Base-by-base conservation (phyloP, 2,888 invertebrate species). In the Acanthosepion esculentum region DNA sequence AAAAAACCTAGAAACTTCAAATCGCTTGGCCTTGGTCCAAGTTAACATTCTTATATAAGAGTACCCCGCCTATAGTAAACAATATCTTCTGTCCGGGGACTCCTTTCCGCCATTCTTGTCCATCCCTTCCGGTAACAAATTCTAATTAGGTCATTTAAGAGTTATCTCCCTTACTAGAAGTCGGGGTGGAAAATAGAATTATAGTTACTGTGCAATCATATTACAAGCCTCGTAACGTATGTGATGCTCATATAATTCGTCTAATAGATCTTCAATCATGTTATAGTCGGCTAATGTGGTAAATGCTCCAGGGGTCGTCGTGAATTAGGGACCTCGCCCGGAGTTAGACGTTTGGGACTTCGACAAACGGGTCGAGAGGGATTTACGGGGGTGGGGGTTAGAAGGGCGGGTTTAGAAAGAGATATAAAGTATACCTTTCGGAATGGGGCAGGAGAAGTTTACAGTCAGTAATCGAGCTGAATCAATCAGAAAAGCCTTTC, bases 61-160 rank as follows among this genome's bases (percentile, higher is more conserved):
- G 33, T 78, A 15, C 33, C 15, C 33, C 2, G 78, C 12, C 78
- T 78, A 29, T 78, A 29, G 78, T n/a, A 78, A 78, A n/a, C n/a
- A n/a, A 7, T n/a, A 15, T 5, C 15, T 78, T 33, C 78, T n/a
- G 12, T 41, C n/a, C 18, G n/a, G 78, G n/a, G n/a, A 15, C 18
- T 78, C 12, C n/a, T 2, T 78, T 78, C 78, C n/a, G 18, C 78
- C 78, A 7, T 23, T 59, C 78, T 33, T 12, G 33, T 78, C n/a
- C 12, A 78, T 78, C n/a, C 78, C 78, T 78, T 78, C 78, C n/a
- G n/a, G 78, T 78, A 78, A 78, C n/a, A 78, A 78, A 78, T 78
- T 78, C 78, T 78, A 78, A 78, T 78, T 78, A 78, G 78, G 78
- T 78, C 78, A 78, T 78, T 78, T 78, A 78, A n/a, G 78, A 78